Conservation (phyloP, 2,888 invertebrate species). For the Hypomecis punctinalis region DNA sequence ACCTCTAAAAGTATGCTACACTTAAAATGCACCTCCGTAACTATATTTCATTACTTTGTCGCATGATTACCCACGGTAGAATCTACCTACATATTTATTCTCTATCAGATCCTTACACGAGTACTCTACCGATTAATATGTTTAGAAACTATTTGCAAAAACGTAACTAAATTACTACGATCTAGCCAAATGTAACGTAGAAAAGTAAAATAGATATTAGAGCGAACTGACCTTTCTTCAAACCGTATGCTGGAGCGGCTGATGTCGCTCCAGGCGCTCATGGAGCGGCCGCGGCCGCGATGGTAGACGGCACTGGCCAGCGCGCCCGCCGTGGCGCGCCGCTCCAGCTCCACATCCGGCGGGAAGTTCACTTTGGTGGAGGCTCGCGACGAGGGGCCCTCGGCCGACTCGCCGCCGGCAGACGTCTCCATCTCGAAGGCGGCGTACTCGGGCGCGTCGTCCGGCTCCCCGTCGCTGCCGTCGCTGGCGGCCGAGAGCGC, state of each 20-base stretch:
- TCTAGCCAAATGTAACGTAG: background rate
- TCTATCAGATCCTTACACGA: background rate
- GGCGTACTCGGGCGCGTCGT: slow-evolving; percentile 74
- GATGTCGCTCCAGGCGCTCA: slow-evolving; percentile 95
- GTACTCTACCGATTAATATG: background rate
- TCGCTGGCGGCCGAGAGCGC: slow-evolving; percentile 80
- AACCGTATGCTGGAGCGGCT: slow-evolving; percentile 93
- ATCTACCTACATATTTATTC: slow-evolving; percentile 1
- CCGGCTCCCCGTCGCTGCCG: slow-evolving; percentile 77
- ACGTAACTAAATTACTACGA: too few species aligned
- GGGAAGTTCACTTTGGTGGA: slow-evolving; percentile 89
- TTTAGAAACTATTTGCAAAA: too few species aligned
- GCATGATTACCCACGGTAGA: slow-evolving; percentile 47
- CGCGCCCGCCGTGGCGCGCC: slow-evolving; percentile 74
- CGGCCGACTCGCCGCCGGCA: slow-evolving; percentile 73
- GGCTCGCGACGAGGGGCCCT: slow-evolving; percentile 76
- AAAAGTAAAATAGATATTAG: slow-evolving; percentile 5
- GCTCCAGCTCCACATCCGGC: slow-evolving; percentile 82
- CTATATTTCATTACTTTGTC: slow-evolving; percentile 41
- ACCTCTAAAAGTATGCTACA: slow-evolving; percentile 19
- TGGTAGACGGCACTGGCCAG: slow-evolving; percentile 77
- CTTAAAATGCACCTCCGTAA: slow-evolving; percentile 20
- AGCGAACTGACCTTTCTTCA: slow-evolving; percentile 87
- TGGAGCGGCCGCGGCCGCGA: slow-evolving; percentile 88
- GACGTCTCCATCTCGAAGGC: slow-evolving; percentile 79